phyloP scores from a whole-genome alignment of 1,140 invertebrate species.

The Laupala kohalensis region DNA sequence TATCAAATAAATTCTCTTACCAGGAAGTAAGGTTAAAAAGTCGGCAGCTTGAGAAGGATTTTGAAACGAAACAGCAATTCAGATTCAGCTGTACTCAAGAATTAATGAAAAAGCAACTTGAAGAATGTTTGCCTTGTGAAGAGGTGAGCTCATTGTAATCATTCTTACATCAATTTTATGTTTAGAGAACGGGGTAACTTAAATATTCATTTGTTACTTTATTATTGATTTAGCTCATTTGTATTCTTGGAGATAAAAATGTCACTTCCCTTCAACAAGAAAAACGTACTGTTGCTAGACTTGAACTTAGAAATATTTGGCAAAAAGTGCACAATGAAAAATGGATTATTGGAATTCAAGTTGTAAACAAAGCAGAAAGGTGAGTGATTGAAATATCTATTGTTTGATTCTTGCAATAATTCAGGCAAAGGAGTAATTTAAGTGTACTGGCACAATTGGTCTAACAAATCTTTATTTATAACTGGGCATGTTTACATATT shows the following conservation, averaged over 20 bases:
- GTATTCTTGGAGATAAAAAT: not conserved
- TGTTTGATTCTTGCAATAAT: not conserved
- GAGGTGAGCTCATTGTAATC: not conserved
- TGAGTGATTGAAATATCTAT: not conserved
- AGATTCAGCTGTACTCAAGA: not conserved
- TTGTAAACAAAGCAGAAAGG: not conserved
- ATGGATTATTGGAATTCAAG: not conserved
- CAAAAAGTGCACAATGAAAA: not conserved
- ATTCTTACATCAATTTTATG: too few species aligned
- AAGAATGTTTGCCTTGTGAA: not conserved
- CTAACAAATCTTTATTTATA: not conserved
- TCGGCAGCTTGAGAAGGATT: not conserved
- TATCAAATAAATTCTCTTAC: too few species aligned
- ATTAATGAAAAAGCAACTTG: not conserved
- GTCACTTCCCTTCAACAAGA: not conserved
- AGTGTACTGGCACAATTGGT: not conserved
- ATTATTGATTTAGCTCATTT: not conserved
- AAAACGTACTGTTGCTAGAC: not conserved
- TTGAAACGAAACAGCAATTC: not conserved
- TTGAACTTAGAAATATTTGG: not conserved
- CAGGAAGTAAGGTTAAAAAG: not conserved
- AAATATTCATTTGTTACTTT: too few species aligned
- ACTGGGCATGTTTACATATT: not conserved
- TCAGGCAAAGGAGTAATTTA: not conserved
- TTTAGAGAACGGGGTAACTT: too few species aligned